Evolutionary conservation across 2,113 vertebrate species (phyloP), one percentile per base, ranked within the genome.

Genomic region (Brachionichthys hirsutus): DNA sequence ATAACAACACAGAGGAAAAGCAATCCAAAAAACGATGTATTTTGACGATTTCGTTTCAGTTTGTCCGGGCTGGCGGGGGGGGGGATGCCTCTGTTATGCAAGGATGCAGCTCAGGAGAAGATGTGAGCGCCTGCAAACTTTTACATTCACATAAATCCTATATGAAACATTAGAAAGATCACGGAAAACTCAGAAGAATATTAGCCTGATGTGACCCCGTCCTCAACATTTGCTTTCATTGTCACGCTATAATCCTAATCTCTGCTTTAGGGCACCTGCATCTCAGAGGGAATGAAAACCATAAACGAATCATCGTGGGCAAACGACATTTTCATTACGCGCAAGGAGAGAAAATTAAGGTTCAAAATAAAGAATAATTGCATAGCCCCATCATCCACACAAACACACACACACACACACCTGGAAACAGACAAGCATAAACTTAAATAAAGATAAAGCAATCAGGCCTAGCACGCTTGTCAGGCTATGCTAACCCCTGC

Each of bases 401-500:
- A 43, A n/a, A 45, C 36, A 12, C 53, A 40, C 12, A 36, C 38
- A 72, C 20, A 51, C 18, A 70, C 17, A 65, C 12, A 47, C 48
- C 17, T 40, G 47, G 61, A 45, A 30, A 68, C 41, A 63, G 30
- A 55, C 62, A 77, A 16, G 48, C 11, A 46, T 19, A 66, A 76
- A 47, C 10, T 45, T 50, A 73, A 76, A 53, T 49, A 54, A 61
- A 17, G 62, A 81, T 67, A 45, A 24, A 67, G 47, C 61, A 22
- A 70, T 80, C 48, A 73, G 63, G 66, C 70, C 64, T 42, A 70
- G 63, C 42, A 38, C 13, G 52, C 17, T 47, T 45, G 55, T 75
- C 56, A 70, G 66, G 69, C 69, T 78, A 70, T 85, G 65, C 77
- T 72, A 69, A 77, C 70, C 69, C 79, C 66, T 50, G 70, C 67